Evolutionary conservation across 1,140 invertebrate genomes (phyloP).

Genomic region (Apis cerana): DNA sequence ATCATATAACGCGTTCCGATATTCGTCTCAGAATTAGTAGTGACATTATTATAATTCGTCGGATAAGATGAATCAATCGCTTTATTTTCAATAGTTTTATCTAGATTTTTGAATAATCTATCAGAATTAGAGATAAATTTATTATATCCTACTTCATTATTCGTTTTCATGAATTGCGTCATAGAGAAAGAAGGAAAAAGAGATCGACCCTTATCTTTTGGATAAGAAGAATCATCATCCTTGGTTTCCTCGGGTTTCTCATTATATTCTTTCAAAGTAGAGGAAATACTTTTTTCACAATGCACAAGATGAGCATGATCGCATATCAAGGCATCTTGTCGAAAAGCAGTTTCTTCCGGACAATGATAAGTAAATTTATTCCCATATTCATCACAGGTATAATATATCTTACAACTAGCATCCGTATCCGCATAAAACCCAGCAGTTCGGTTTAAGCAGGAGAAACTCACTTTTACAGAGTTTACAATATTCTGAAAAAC

Average conservation of each 20-base stretch:
- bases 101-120: neutral
- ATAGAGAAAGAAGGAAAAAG: constrained; percentile 58
- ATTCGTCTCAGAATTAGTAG: neutral
- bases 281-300: constrained; percentile 61
- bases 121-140: neutral
- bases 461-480: constrained; percentile 68
- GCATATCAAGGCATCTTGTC: constrained; percentile 81
- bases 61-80: constrained; percentile 1
- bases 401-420: constrained; percentile 79
- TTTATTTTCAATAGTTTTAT: neutral
- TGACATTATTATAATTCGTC: neutral
- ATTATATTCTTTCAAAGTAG: neutral
- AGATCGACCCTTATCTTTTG: neutral
- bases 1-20: neutral
- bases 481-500: constrained; percentile 14
- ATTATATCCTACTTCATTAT: neutral
- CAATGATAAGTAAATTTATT: constrained; percentile 81
- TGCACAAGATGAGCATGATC: constrained; percentile 82
- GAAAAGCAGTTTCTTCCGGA: constrained; percentile 80
- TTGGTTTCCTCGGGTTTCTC: neutral
- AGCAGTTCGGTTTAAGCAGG: constrained; percentile 73
- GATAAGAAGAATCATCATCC: neutral
- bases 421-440: constrained; percentile 82
- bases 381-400: constrained; percentile 79
- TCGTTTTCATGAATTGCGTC: constrained; percentile 6